These are phyloP conservation scores for Sciurus vulgaris DNA, from an alignment of 2,797 vertebrate genomes.

Conservation along the genomic window DNA sequence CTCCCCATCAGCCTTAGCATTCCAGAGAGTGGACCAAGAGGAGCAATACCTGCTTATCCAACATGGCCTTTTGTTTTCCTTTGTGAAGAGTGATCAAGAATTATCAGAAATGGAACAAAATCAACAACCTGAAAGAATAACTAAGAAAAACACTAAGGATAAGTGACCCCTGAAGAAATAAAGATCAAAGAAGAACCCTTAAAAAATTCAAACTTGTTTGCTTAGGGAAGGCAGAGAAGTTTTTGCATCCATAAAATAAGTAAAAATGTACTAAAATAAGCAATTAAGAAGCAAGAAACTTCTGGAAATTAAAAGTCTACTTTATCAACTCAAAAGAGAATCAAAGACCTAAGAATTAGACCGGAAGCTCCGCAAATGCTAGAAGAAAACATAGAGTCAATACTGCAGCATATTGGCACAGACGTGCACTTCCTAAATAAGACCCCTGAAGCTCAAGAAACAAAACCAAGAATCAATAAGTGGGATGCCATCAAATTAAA, in stretches of 20 bases:
- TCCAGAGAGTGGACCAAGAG: background rate
- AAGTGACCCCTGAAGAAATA: constrained; percentile 30
- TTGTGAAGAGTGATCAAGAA: constrained; percentile 57
- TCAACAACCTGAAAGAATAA: constrained; percentile 43
- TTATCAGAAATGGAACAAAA: constrained; percentile 55
- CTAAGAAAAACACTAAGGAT: background rate
- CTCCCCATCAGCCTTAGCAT: background rate
- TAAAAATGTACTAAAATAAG: constrained; percentile 2
- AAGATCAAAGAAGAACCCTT: background rate
- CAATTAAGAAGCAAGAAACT: background rate
- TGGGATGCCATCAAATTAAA: no score
- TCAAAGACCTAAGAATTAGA: no score
- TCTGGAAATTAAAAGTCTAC: background rate
- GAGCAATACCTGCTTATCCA: background rate
- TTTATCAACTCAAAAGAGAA: no score
- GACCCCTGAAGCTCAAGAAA: no score
- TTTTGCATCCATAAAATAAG: background rate
- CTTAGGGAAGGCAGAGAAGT: constrained; percentile 6
- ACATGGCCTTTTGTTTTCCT: constrained; percentile 28
- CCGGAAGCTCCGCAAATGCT: no score
- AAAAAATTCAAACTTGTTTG: background rate
- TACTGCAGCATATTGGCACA: no score
- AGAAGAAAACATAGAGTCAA: no score
- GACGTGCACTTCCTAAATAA: no score
- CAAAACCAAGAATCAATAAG: no score